These are phyloP conservation scores for Coelinius sp. DNA, from an alignment of 2,888 invertebrate species.

Conservation along the genomic window DNA sequence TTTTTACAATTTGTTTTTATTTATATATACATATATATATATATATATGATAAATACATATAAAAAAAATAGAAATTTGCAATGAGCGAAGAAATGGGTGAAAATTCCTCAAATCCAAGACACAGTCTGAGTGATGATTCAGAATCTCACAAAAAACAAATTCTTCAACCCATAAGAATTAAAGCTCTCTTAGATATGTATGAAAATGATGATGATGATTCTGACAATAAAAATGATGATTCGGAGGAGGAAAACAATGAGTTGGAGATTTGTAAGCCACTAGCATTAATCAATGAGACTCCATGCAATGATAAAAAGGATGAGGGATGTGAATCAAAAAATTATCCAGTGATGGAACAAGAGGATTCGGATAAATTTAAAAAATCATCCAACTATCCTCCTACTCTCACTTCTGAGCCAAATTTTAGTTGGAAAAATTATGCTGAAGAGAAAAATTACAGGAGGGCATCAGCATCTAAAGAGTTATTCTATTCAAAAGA, in stretches of 20 bases:
- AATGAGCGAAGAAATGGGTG: neutral
- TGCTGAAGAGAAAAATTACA: neutral
- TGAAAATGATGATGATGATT: constrained; percentile 57
- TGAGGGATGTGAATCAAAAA: too few species aligned
- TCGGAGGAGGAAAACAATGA: constrained; percentile 48
- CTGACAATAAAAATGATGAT: constrained; percentile 56
- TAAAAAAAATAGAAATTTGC: too few species aligned
- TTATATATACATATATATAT: neutral
- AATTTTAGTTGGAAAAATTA: constrained; percentile 3
- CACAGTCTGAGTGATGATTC: constrained; percentile 45
- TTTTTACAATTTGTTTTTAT: neutral
- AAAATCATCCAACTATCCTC: neutral
- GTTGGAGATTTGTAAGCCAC: constrained; percentile 48
- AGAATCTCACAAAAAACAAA: constrained; percentile 23
- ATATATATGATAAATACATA: too few species aligned
- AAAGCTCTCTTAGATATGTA: constrained; percentile 56
- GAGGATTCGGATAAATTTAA: neutral
- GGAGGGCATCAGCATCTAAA: neutral
- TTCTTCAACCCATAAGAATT: constrained; percentile 57
- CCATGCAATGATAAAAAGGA: too few species aligned
- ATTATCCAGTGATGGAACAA: neutral
- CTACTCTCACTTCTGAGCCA: neutral
- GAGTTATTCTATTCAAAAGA: neutral
- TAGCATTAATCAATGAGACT: neutral
- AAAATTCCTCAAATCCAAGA: constrained; percentile 44